These are phyloP conservation scores for Chironomus striatipennis DNA, from an alignment of 1,140 invertebrate species.

Conservation along the genomic window DNA sequence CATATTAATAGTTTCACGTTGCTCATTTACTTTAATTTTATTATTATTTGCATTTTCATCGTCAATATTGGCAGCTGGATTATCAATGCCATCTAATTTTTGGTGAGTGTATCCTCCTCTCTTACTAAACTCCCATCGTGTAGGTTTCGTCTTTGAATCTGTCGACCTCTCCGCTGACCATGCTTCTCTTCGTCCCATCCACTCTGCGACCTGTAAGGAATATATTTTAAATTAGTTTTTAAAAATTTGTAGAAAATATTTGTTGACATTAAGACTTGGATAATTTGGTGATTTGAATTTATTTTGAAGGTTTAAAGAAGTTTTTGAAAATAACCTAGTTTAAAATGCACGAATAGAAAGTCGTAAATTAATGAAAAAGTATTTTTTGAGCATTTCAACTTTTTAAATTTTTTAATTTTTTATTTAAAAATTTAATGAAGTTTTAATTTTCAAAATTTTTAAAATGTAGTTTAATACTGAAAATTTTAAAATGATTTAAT, in stretches of 20 bases:
- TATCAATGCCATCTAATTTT: constrained; percentile 33
- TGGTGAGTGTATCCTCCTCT: constrained; percentile 35
- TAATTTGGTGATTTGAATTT: no score
- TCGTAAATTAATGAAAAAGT: no score
- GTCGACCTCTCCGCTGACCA: constrained; percentile 63
- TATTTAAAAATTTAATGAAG: constrained; percentile 29
- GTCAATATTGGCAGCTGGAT: constrained; percentile 23
- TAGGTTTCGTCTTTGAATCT: constrained; percentile 51
- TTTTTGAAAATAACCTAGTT: no score
- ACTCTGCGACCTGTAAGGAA: constrained; percentile 46
- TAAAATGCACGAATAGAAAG: no score
- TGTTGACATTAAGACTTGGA: no score
- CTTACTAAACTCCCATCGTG: constrained; percentile 65
- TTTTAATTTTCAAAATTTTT: constrained; percentile 26
- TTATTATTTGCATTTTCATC: neutral
- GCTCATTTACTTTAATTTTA: neutral
- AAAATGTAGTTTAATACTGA: neutral
- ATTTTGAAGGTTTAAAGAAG: no score
- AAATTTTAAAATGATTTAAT: neutral
- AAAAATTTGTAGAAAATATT: no score
- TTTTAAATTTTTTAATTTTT: no score
- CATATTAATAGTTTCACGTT: neutral
- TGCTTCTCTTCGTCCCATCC: constrained; percentile 60
- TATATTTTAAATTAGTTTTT: no score
- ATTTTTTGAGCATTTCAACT: no score